Evolutionary conservation across 2,797 vertebrate species (phyloP).

Genomic region (Cephalopachus bancanus): DNA sequence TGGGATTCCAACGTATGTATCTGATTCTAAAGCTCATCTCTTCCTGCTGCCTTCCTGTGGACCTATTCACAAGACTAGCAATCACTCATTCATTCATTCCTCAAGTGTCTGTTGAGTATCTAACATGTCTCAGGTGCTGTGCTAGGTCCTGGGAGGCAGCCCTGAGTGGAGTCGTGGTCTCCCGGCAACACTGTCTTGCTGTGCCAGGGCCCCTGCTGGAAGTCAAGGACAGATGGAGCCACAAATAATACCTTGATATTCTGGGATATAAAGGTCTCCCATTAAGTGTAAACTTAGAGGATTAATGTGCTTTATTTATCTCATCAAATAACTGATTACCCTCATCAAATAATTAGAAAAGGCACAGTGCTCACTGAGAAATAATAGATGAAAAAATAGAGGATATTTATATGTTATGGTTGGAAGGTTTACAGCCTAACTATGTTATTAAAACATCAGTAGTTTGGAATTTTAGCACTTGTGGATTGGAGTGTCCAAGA

Average conservation of each 20-base stretch:
- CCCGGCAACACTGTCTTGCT: neutral
- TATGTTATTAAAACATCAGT: neutral
- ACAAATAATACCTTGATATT: neutral
- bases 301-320: conserved; percentile 37
- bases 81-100: neutral
- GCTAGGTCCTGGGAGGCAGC: neutral
- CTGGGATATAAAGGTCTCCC: neutral
- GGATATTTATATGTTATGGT: neutral
- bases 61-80: neutral
- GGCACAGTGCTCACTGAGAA: neutral
- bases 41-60: neutral
- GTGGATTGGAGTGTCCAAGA: neutral
- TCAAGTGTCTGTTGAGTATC: neutral
- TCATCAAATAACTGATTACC: conserved; percentile 16
- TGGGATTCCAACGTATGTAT: neutral
- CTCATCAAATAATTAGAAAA: conserved; percentile 48
- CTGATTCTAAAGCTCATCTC: neutral
- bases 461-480: neutral
- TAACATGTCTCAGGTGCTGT: neutral
- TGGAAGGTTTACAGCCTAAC: neutral
- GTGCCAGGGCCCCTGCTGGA: neutral
- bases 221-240: neutral
- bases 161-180: neutral
- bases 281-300: conserved; percentile 8
- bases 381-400: conserved; percentile 22